Conservation (phyloP, 2,888 invertebrate genomes). For the Aphidoletes aphidimyza region DNA sequence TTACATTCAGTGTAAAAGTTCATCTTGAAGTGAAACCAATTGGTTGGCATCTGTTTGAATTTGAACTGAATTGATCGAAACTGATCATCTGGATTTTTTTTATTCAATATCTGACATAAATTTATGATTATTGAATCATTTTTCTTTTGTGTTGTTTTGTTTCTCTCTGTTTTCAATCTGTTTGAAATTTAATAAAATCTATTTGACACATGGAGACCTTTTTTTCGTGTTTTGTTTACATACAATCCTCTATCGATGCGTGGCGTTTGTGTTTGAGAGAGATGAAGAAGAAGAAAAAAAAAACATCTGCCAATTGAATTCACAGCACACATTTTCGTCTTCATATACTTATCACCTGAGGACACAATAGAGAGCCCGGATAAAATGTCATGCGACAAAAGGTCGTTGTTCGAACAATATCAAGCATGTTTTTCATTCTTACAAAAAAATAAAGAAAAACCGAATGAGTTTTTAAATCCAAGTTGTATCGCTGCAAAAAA, state of each 20-base stretch:
- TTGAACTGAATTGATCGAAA: background rate
- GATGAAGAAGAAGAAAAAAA: background rate
- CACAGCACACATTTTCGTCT: background rate
- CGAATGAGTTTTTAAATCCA: too few relatives aligned
- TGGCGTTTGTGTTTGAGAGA: background rate
- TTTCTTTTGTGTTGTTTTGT: too few relatives aligned
- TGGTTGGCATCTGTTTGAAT: background rate
- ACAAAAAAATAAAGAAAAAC: background rate
- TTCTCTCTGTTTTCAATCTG: background rate
- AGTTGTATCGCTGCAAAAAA: too few relatives aligned
- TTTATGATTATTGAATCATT: background rate
- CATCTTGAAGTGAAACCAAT: background rate
- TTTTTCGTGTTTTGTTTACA: background rate
- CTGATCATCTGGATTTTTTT: background rate
- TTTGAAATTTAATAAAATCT: background rate
- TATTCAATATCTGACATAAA: background rate
- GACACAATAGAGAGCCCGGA: background rate
- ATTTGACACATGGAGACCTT: background rate
- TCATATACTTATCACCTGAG: background rate
- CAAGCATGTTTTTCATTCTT: background rate
- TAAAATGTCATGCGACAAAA: slow-evolving; percentile 20
- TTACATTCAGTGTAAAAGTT: background rate
- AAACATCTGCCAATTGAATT: slow-evolving; percentile 35
- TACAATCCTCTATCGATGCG: background rate
- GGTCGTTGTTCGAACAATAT: background rate